Evolutionary conservation across 2,113 vertebrate species (phyloP), one percentile per base, ranked within the genome.

Genomic region (Tragulus kanchil): DNA sequence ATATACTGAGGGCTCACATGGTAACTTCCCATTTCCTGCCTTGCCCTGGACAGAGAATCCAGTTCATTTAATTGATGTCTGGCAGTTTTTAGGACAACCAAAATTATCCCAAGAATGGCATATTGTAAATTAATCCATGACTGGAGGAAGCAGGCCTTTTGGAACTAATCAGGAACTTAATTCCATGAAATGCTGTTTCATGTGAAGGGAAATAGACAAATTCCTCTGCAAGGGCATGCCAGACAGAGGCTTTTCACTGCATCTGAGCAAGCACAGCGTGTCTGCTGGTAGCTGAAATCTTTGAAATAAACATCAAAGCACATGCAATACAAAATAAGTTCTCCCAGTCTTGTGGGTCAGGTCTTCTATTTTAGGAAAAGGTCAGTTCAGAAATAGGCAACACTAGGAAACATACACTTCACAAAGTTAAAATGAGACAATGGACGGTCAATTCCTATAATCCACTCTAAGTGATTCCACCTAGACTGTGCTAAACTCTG

Each of bases 151-250:
- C 26, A 86, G 28, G n/a, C 15, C 61, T 88, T 94, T 89, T 61
- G 45, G n/a, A 94, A 69, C 75, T 93, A 78, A 92, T 82, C 36
- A 84, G 26, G 62, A 96, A 93, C 92, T 79, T 81, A 52, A 85
- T 92, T 94, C 87, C 54, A 54, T 86, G 45, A 97, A 91, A 92
- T 54, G 52, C 12, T 83, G 9, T 71, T 94, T 91, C 42, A 84
- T 12, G 79, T 5, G 21, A 69, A 89, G 48, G 84, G 54, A 91
- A 82, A 84, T 2, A 48, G 26, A 64, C 6, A 31, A 50, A 96
- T 45, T 83, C 56, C 17, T 50, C 54, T 42, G 13, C 50, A 85
- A 73, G 17, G n/a, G 48, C 5, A 73, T 28, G 14, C 61, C 26
- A 54, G 88, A 31, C 8, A 36, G 50, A 73, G 45, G 42, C 23